Conservation (phyloP, 2,797 vertebrate genomes). For the Psittacula derbiana region DNA sequence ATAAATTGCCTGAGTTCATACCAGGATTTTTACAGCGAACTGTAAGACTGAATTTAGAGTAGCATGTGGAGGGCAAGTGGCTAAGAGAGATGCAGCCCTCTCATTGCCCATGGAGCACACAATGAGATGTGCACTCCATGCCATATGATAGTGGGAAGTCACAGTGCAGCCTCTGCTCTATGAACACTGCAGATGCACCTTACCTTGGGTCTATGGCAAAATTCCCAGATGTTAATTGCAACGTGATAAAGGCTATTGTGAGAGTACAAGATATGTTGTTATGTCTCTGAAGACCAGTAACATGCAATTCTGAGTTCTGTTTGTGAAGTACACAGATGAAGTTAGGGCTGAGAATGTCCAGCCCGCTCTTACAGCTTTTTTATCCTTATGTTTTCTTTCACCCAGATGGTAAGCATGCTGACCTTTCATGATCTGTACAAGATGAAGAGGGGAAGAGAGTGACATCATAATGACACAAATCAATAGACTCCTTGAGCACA, state of each 20-base stretch:
- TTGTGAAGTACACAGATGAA: not conserved
- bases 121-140: rapidly evolving
- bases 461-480: not conserved
- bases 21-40: not conserved
- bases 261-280: not conserved
- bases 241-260: not conserved
- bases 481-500: not conserved
- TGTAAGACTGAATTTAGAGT: not conserved
- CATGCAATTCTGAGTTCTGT: not conserved
- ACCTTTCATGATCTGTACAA: not conserved
- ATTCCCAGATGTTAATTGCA: not conserved
- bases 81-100: not conserved
- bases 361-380: not conserved
- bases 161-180: rapidly evolving
- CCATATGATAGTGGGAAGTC: not conserved
- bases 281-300: not conserved
- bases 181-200: not conserved
- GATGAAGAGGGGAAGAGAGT: not conserved
- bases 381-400: not conserved
- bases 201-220: not conserved
- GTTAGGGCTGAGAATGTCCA: not conserved
- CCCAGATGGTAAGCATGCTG: not conserved
- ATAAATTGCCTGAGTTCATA: not conserved
- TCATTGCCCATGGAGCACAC: too few relatives aligned
- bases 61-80: not conserved